Conservation (phyloP, 2,797 vertebrate genomes). For the Megaceryle alcyon region DNA sequence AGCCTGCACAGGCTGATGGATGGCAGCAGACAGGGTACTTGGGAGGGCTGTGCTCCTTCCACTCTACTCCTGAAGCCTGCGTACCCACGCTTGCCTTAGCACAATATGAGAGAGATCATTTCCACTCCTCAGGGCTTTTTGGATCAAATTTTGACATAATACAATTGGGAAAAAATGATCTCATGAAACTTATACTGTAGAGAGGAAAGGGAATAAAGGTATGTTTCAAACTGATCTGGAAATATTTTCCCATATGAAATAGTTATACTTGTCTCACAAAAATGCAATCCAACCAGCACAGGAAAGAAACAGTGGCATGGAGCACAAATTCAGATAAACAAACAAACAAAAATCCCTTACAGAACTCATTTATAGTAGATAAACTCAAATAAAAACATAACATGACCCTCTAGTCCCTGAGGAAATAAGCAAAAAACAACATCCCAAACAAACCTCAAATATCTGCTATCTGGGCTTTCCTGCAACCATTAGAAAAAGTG, state of each 20-base stretch:
- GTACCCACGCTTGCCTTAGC: neutral
- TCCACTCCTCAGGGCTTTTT: conserved; percentile 54
- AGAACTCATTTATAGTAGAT: neutral
- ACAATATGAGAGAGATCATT: conserved; percentile 1
- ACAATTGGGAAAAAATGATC: conserved; percentile 38
- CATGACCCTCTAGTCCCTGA: neutral
- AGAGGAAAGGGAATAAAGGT: conserved; percentile 63
- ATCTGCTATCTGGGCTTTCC: neutral
- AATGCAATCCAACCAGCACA: neutral
- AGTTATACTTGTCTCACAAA: neutral
- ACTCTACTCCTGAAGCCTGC: neutral
- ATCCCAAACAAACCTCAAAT: neutral
- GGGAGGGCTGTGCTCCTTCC: neutral
- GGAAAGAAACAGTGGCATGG: neutral
- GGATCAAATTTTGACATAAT: conserved; percentile 51
- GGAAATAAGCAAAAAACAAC: neutral
- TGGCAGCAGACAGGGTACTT: neutral
- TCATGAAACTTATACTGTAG: conserved; percentile 49
- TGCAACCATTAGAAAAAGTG: conserved; percentile 3
- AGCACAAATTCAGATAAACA: neutral
- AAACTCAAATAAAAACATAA: conserved; percentile 21
- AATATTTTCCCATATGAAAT: conserved; percentile 44
- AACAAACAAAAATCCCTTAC: neutral
- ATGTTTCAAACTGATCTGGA: conserved; percentile 55
- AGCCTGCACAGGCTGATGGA: neutral